These are phyloP conservation scores for Hydractinia symbiolongicarpus DNA, from an alignment of 30 jellyfish, hydroid and myxozoan genomes.

Conservation along the genomic window DNA sequence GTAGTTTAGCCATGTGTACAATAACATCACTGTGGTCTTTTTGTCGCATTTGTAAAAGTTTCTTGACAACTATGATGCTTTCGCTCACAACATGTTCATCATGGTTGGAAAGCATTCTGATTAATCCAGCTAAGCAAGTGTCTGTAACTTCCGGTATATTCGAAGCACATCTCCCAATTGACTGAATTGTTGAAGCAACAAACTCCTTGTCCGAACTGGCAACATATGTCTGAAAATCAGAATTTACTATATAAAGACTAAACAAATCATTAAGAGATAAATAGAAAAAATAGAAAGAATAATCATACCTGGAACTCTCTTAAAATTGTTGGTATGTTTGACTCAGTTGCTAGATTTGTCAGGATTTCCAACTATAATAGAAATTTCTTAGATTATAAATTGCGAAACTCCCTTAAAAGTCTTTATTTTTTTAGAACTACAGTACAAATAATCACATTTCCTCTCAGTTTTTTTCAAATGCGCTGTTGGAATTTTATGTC, in stretches of 20 bases:
- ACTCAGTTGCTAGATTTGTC: slow-evolving; percentile 81
- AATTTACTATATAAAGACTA: not conserved
- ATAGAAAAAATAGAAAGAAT: too few relatives aligned
- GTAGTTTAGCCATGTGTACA: slow-evolving; percentile 81
- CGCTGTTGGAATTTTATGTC: too few relatives aligned
- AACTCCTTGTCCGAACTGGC: slow-evolving; percentile 87
- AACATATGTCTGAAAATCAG: slow-evolving; percentile 63
- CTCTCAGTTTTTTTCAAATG: too few relatives aligned
- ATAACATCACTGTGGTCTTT: slow-evolving; percentile 81
- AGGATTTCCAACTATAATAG: slow-evolving; percentile 72
- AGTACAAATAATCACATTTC: too few relatives aligned
- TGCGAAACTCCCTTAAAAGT: too few relatives aligned
- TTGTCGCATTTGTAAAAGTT: slow-evolving; percentile 71
- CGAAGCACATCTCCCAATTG: slow-evolving; percentile 95
- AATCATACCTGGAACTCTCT: slow-evolving; percentile 82
- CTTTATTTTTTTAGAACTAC: too few relatives aligned
- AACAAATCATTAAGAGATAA: not conserved
- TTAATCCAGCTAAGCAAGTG: slow-evolving; percentile 79
- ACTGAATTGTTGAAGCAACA: slow-evolving; percentile 89
- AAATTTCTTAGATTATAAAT: not conserved
- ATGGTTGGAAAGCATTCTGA: slow-evolving; percentile 77
- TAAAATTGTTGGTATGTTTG: slow-evolving; percentile 67
- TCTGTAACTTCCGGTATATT: slow-evolving; percentile 88
- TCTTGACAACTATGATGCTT: slow-evolving; percentile 85
- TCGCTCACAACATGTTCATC: slow-evolving; percentile 90